Evolutionary conservation across 2,113 vertebrate genomes (phyloP).

Genomic region (Myiozetetes cayanensis): DNA sequence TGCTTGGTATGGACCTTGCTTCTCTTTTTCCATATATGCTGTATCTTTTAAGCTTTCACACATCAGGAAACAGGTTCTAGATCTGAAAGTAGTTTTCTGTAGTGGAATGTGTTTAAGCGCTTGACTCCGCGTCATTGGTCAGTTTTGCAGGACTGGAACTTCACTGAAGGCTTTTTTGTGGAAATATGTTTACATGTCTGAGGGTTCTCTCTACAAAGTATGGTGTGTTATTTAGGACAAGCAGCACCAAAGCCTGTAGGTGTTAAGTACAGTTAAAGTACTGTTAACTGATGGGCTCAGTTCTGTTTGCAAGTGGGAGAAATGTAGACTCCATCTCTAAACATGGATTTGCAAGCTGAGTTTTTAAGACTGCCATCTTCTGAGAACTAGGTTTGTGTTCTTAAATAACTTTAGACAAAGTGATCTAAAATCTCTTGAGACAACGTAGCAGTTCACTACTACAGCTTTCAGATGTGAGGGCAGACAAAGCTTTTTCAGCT

Average conservation of each 20-base stretch:
- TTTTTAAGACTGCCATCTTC: not conserved
- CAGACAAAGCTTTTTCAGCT: not conserved
- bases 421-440: not conserved
- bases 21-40: slow-evolving; percentile 58
- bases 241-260: not conserved
- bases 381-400: not conserved
- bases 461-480: not conserved
- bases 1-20: slow-evolving; percentile 55
- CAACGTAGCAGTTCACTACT: not conserved
- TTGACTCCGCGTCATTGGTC: not conserved
- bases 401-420: not conserved
- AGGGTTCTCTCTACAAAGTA: not conserved
- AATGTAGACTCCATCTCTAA: not conserved
- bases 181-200: not conserved
- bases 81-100: not conserved
- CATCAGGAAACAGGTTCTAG: not conserved
- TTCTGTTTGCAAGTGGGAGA: not conserved
- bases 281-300: not conserved
- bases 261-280: not conserved
- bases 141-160: not conserved
- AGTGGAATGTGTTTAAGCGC: not conserved
- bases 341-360: not conserved
- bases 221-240: not conserved
- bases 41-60: slow-evolving; percentile 4
- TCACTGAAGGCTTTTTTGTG: not conserved